Percentiles rank a stretch among this genome's conserved stretches.
Conservation (phyloP, 1,140 invertebrate genomes). For the Radopholus similis region DNA sequence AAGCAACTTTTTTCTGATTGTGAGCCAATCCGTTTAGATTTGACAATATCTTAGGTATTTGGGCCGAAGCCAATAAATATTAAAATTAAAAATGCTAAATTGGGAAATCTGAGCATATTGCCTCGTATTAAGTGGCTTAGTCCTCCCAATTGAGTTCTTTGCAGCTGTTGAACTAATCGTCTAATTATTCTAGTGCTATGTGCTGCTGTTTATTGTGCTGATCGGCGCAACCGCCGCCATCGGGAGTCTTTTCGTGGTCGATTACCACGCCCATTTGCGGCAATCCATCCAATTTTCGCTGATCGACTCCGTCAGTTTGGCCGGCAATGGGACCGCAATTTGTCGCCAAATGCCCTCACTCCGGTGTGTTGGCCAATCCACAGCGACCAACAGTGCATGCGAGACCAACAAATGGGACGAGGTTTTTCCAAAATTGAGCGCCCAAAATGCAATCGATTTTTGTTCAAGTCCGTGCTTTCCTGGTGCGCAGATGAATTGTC, state of each 20-base stretch:
- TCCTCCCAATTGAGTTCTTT: background rate
- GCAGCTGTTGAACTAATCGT: background rate
- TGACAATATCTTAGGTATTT: background rate
- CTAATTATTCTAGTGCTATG: slow-evolving; percentile 22
- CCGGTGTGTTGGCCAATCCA: background rate
- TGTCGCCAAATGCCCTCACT: background rate
- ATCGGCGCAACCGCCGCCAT: slow-evolving; percentile 3
- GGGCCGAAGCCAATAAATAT: too few species aligned
- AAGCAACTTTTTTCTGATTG: slow-evolving; percentile 23
- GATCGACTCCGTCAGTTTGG: slow-evolving; percentile 1
- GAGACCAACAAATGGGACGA: background rate
- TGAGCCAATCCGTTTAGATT: slow-evolving; percentile 2
- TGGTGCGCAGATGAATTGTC: slow-evolving; percentile 16
- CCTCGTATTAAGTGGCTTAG: too few species aligned
- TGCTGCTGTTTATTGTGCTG: slow-evolving; percentile 15
- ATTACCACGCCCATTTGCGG: slow-evolving; percentile 12
- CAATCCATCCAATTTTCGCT: slow-evolving; percentile 18
- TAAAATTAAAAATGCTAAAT: too few species aligned
- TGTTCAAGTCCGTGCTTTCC: background rate
- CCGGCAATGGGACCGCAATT: slow-evolving; percentile 6
- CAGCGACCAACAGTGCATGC: background rate
- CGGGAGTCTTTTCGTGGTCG: background rate
- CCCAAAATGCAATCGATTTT: background rate
- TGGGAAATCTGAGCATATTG: too few species aligned
- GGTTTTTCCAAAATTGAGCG: background rate